phyloP scores from a whole-genome alignment of 2,888 invertebrate genomes.

The Drosophila ustulata region DNA sequence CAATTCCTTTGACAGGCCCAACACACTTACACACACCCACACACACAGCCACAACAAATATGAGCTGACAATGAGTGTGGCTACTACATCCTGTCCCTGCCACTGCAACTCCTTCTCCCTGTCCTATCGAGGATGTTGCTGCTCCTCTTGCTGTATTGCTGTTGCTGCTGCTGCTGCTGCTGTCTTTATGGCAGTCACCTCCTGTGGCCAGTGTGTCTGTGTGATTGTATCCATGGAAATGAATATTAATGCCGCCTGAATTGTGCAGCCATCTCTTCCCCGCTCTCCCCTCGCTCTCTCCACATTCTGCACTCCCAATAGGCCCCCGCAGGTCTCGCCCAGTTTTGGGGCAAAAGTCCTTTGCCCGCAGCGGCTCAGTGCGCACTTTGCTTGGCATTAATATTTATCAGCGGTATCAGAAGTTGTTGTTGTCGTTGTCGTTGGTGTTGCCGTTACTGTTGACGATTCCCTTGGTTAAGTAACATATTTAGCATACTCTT shows the following conservation, averaged over 20 bases:
- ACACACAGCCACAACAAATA: slow-evolving; percentile 40
- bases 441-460: slow-evolving; percentile 11
- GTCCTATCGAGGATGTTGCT: slow-evolving; percentile 5
- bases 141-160: slow-evolving; percentile 14
- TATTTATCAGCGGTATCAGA: slow-evolving; percentile 78
- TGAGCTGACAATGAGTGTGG: slow-evolving; percentile 52
- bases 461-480: slow-evolving; percentile 48
- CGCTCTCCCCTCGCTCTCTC: slow-evolving; percentile 2
- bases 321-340: slow-evolving; percentile 30
- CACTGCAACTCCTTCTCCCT: background rate
- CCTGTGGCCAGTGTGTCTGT: slow-evolving; percentile 64
- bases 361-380: slow-evolving; percentile 79
- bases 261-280: slow-evolving; percentile 42
- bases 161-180: slow-evolving; percentile 30
- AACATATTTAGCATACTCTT: slow-evolving; percentile 73
- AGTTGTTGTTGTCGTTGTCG: slow-evolving; percentile 43
- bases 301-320: background rate
- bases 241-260: slow-evolving; percentile 76
- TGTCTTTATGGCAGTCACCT: slow-evolving; percentile 64
- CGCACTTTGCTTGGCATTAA: slow-evolving; percentile 79
- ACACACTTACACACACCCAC: slow-evolving; percentile 27
- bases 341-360: slow-evolving; percentile 65
- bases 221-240: slow-evolving; percentile 78
- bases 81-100: slow-evolving; percentile 22
- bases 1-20: slow-evolving; percentile 71